Base-by-base conservation (phyloP, 2,888 invertebrate genomes). In the Sicus ferrugineus region DNA sequence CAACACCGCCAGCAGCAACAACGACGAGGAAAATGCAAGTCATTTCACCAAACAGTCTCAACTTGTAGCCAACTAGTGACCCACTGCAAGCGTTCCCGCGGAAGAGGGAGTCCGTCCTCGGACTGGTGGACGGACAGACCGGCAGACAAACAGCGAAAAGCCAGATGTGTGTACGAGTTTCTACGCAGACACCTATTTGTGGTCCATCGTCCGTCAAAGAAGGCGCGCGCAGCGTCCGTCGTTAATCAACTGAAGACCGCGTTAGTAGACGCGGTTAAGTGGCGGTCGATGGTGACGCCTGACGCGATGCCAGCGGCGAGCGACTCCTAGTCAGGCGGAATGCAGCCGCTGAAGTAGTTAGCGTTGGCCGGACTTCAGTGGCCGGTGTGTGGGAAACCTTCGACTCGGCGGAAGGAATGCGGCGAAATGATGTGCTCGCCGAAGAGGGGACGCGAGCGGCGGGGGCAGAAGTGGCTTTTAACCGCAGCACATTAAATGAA, bases 401-500 rank as follows among this genome's bases (percentile, higher is more conserved):
- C 14, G 34, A 14, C 34, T 34, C 34, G 14, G n/a, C n/a, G 48
- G 48, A 48, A 6, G 48, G 48, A 48, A 48, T 16, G 48, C n/a
- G n/a, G 19, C 4, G 6, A 16, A 46, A 9, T 3, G 19, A 46
- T 5, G 5, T 6, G 5, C 19, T 46, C n/a, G 3, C 6, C 46
- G n/a, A 3, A 9, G 6, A 38, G 38, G 9, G 38, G 14, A 38
- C 7, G 7, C 9, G 14, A 38, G 58, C n/a, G n/a, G 34, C n/a
- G 46, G 62, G 16, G 23, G 46, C 6, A 31, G 14, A 19, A n/a
- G 30, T 34, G 31, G 3, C 21, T 31, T 46, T 77, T 77, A 80
- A 80, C 80, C 76, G 78, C 73, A 70, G 75, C 78, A 77, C 75
- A 78, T 77, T 79, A 78, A 78, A 77, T 79, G 78, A 78, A 78